Conservation (phyloP, 1,140 invertebrate species). For the Doryteuthis pealeii region DNA sequence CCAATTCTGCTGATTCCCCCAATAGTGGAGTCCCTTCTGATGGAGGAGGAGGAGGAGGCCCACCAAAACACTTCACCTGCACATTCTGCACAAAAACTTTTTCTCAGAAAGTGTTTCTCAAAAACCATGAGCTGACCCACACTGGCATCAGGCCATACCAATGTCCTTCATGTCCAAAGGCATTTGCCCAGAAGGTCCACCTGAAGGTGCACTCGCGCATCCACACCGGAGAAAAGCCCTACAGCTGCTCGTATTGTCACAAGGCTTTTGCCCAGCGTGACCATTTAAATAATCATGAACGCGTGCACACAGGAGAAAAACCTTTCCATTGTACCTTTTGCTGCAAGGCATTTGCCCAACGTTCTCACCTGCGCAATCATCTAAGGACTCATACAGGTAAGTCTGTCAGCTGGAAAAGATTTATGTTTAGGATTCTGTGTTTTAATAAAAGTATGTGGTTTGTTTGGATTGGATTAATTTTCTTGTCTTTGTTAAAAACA, state of each 20-base stretch:
- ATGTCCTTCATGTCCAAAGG: conserved; percentile 20
- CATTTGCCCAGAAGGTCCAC: conserved; percentile 18
- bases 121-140: conserved; percentile 19
- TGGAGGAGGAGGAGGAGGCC: not conserved
- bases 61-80: conserved; percentile 17
- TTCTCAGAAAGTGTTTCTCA: conserved; percentile 14
- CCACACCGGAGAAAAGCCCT: conserved; percentile 47
- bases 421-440: too few species aligned
- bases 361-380: conserved; percentile 82
- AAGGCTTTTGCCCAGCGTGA: conserved; percentile 33
- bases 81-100: conserved; percentile 19
- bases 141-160: conserved; percentile 14
- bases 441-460: too few species aligned
- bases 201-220: conserved; percentile 33
- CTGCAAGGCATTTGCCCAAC: conserved; percentile 58
- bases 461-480: too few species aligned
- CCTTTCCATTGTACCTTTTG: conserved; percentile 40
- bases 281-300: conserved; percentile 25
- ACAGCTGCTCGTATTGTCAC: conserved; percentile 43
- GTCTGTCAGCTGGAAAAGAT: too few species aligned
- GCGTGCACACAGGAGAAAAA: conserved; percentile 40
- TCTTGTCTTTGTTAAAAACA: too few species aligned
- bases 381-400: conserved; percentile 72
- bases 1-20: conserved; percentile 51
- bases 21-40: conserved; percentile 58